Percentiles rank a stretch among this genome's conserved stretches.
Conservation (phyloP, 2,797 vertebrate species). For the Salmo trutta region DNA sequence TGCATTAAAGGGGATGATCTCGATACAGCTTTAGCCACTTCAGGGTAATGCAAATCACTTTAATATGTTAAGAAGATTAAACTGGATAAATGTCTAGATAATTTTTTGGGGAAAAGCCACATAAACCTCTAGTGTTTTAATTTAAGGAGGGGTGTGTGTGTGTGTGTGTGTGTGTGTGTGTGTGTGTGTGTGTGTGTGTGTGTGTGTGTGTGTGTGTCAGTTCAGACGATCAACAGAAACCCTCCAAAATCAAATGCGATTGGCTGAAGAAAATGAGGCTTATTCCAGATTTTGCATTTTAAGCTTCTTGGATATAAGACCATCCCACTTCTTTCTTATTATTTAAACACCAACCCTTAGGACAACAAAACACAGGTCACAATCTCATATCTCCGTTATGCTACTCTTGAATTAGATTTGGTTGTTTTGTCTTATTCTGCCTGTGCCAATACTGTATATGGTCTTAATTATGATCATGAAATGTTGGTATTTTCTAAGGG, state of each 20-base stretch:
- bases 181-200: no score
- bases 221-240: conserved; percentile 81
- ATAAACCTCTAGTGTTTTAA: conserved; percentile 84
- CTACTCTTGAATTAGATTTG: conserved; percentile 67
- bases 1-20: conserved; percentile 78
- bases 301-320: conserved; percentile 86
- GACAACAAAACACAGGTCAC: conserved; percentile 80
- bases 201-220: conserved; percentile 75
- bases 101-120: conserved; percentile 80
- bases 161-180: conserved; percentile 75
- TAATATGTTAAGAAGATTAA: conserved; percentile 90
- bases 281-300: conserved; percentile 83
- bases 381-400: conserved; percentile 63
- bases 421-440: conserved; percentile 60
- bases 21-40: conserved; percentile 79
- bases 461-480: conserved; percentile 56
- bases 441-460: conserved; percentile 57
- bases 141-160: conserved; percentile 71
- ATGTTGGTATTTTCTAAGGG: conserved; percentile 35
- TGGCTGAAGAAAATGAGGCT: conserved; percentile 80
- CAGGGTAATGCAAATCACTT: conserved; percentile 84
- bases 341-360: conserved; percentile 80
- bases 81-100: conserved; percentile 88
- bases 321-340: conserved; percentile 83
- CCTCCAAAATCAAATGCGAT: conserved; percentile 69